Percentiles rank a stretch among this genome's conserved stretches.
Conservation (phyloP, 2,888 invertebrate genomes). For the Tipula vernalis region DNA sequence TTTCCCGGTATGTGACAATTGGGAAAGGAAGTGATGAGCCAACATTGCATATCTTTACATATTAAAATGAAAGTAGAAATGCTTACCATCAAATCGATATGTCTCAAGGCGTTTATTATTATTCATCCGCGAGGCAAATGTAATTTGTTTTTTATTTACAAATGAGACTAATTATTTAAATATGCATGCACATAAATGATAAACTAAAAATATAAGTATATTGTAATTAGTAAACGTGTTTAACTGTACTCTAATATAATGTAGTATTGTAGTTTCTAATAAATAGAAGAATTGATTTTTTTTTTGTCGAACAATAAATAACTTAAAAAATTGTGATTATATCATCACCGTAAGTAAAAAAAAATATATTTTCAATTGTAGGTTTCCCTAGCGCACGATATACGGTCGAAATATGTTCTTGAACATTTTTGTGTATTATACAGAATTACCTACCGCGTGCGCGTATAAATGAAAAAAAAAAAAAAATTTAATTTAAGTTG, state of each 20-base stretch:
- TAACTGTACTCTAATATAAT: background rate
- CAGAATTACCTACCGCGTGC: background rate
- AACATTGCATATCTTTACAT: background rate
- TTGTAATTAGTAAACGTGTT: background rate
- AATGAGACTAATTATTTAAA: background rate
- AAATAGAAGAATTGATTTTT: background rate
- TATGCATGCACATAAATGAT: background rate
- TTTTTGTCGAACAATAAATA: background rate
- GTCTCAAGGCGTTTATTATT: background rate
- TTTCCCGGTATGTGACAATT: background rate
- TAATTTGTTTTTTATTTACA: background rate
- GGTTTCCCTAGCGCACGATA: background rate
- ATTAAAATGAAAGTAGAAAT: background rate
- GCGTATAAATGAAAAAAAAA: background rate
- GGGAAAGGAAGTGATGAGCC: background rate
- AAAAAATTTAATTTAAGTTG: background rate
- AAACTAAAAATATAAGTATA: background rate
- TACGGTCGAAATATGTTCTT: background rate
- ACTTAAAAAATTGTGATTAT: background rate
- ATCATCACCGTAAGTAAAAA: background rate
- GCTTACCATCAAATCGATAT: background rate
- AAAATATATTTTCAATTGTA: background rate
- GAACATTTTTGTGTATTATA: background rate
- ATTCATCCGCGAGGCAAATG: background rate
- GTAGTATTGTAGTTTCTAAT: background rate